A percentile compares a stretch with the other conserved stretches of the same genome.
These are phyloP conservation scores for Palaemon carinicauda DNA, from an alignment of 1,140 invertebrate genomes.

Conservation along the genomic window DNA sequence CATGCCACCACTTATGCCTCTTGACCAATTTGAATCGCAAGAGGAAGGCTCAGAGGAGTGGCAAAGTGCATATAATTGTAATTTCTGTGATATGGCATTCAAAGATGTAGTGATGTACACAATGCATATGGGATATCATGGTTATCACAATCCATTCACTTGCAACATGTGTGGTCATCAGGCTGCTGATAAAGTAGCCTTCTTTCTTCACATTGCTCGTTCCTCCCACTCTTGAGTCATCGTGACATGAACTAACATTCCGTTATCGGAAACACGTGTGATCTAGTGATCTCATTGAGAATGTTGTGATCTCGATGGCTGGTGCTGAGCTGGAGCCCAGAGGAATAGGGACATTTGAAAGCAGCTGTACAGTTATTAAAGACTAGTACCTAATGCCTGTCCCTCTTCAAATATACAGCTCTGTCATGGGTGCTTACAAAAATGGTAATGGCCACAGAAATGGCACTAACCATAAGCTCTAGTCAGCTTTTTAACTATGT, in stretches of 20 bases:
- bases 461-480: too few relatives aligned
- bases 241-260: neutral
- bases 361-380: neutral
- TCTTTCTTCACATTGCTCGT: conserved; percentile 89
- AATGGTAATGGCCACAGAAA: too few relatives aligned
- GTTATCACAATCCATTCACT: conserved; percentile 86
- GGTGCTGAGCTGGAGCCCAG: neutral
- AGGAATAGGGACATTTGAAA: neutral
- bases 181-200: conserved; percentile 82
- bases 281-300: neutral
- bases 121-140: conserved; percentile 96
- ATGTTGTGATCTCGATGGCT: neutral
- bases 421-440: too few relatives aligned
- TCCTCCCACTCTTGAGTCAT: conserved; percentile 50
- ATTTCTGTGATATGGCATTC: conserved; percentile 89
- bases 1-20: conserved; percentile 38
- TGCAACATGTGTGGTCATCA: conserved; percentile 93
- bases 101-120: conserved; percentile 90
- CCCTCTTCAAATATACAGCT: neutral
- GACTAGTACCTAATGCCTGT: neutral
- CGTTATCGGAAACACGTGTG: too few relatives aligned
- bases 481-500: too few relatives aligned
- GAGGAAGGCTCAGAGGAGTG: conserved; percentile 52
- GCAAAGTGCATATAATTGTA: conserved; percentile 73
- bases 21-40: conserved; percentile 37